Evolutionary conservation across 2,113 vertebrate species (phyloP), one percentile per base, ranked within the genome.

Genomic region (Suncus etruscus): DNA sequence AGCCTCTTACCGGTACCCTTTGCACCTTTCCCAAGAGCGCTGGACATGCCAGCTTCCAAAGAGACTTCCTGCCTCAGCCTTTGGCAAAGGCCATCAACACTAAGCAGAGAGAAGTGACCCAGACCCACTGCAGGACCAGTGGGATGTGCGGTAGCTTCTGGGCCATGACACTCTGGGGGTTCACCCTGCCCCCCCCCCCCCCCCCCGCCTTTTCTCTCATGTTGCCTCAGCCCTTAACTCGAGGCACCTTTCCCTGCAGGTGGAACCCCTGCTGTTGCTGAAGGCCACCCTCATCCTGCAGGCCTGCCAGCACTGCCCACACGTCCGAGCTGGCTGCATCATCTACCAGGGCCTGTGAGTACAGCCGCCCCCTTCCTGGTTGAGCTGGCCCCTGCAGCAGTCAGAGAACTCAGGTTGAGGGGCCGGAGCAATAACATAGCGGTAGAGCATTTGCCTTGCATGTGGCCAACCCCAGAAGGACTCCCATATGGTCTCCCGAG

Each of bases 271-370:
- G 81, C 97, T 99, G 6, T 61, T 99, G 61, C 98, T 99, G 86
- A 99, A 99, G 95, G 99, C 99, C 0, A 98, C 99, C 47, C 99
- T 99, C 93, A 99, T 99, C 91, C 95, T 99, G 39, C 99, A 99
- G 95, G 98, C 98, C 0, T 99, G 99, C 95, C 99, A 99, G 96
- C 98, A 98, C 25, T 97, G 97, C 24, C 98, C 97, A 47, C 97
- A 98, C 0, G 87, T 99, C 91, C 96, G 98, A 16, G 98, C 98
- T 0, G 99, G 99, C 90, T 99, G 99, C 91, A 98, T 99, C 83
- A 97, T 99, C 45, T 99, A 99, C 92, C 97, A 97, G 48, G 98
- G 99, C 93, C 98, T 98, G 99, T 99, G 89, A 98, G 97, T 95
- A 69, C 0, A 0, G 0, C 20, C 9, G 1, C 14, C 14, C 4